phyloP scores from a whole-genome alignment of 2,888 invertebrate genomes.

The Psylliodes chrysocephalus region DNA sequence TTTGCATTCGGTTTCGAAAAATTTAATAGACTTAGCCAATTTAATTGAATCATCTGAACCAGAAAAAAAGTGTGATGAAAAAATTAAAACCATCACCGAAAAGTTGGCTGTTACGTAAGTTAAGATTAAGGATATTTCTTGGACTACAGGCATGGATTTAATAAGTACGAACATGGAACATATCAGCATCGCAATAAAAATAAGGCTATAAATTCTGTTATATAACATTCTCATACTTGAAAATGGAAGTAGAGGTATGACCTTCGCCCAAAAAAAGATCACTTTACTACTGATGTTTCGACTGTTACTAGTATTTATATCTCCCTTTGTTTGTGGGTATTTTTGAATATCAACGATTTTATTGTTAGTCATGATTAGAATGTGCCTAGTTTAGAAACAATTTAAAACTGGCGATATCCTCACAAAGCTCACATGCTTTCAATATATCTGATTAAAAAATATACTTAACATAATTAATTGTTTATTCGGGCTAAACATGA shows the following conservation, averaged over 20 bases:
- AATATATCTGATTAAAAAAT: background rate
- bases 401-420: background rate
- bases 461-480: background rate
- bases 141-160: background rate
- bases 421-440: background rate
- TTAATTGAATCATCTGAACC: background rate
- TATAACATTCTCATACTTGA: background rate
- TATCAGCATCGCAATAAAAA: background rate
- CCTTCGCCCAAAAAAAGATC: background rate
- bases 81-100: background rate
- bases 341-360: background rate
- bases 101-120: background rate
- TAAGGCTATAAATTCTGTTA: background rate
- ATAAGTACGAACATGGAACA: background rate
- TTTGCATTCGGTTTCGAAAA: background rate
- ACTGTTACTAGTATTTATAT: background rate
- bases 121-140: background rate
- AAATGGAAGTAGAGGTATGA: background rate
- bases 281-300: slow-evolving; percentile 4
- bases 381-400: too few species aligned
- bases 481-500: background rate
- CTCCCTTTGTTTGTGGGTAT: background rate
- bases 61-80: slow-evolving; percentile 4
- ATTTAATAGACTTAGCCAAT: background rate
- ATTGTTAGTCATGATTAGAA: too few species aligned